Percentiles rank a stretch among this genome's conserved stretches.
These are phyloP conservation scores for Zoanthus gigantus DNA, from an alignment of 92 coral and sea anemone genomes.

Conservation along the genomic window DNA sequence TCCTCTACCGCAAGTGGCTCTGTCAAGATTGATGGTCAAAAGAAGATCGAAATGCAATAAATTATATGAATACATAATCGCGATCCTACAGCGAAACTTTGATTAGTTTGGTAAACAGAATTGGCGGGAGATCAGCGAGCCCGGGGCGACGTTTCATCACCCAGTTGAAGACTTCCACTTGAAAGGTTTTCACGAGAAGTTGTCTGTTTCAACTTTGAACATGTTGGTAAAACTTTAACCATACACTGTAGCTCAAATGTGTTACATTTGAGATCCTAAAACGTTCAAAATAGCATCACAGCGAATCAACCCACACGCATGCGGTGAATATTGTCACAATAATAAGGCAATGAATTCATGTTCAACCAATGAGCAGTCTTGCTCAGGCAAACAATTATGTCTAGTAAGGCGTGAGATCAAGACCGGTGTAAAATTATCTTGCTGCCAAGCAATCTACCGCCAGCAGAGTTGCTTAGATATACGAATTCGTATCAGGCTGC, in stretches of 20 bases:
- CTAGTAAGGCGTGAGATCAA: conserved; percentile 61
- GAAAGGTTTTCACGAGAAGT: conserved; percentile 41
- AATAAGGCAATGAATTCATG: conserved; percentile 78
- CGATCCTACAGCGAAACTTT: conserved; percentile 77
- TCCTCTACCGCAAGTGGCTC: conserved; percentile 27
- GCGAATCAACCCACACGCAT: conserved; percentile 35
- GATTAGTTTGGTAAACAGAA: conserved; percentile 92
- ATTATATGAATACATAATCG: conserved; percentile 82
- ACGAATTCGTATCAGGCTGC: conserved; percentile 20
- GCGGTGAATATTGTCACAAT: conserved; percentile 49
- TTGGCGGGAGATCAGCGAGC: conserved; percentile 59
- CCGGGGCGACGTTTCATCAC: conserved; percentile 46
- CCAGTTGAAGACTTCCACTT: conserved; percentile 47
- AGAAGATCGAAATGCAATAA: conserved; percentile 70
- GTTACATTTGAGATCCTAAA: conserved; percentile 7
- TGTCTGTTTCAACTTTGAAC: conserved; percentile 32
- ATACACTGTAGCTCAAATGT: not conserved
- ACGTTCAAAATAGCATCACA: conserved; percentile 24
- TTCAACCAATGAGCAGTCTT: conserved; percentile 67
- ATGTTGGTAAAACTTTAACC: conserved; percentile 18
- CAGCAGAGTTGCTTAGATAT: conserved; percentile 32
- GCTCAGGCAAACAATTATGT: conserved; percentile 72
- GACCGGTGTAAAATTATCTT: conserved; percentile 41
- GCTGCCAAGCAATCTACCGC: conserved; percentile 56
- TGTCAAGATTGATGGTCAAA: conserved; percentile 58